phyloP scores from a whole-genome alignment of 2,113 vertebrate species.

The Anhinga anhinga region DNA sequence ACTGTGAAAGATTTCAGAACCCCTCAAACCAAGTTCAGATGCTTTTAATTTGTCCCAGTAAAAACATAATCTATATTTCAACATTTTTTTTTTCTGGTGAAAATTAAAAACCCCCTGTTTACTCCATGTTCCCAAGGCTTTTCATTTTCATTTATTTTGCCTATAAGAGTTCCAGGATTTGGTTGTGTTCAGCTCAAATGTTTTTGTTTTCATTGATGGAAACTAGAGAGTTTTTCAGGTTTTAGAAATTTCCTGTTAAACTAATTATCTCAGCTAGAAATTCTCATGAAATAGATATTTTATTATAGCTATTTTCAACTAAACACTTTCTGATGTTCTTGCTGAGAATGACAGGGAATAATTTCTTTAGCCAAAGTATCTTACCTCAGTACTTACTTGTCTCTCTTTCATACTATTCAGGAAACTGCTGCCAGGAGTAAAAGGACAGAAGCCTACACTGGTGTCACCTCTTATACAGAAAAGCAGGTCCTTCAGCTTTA shows the following conservation, averaged over 20 bases:
- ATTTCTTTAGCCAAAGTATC: neutral
- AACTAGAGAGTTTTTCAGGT: neutral
- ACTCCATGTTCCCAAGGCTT: neutral
- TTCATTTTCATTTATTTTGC: neutral
- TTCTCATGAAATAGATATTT: neutral
- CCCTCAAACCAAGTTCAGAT: neutral
- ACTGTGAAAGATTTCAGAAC: neutral
- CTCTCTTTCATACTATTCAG: neutral
- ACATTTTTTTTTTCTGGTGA: neutral
- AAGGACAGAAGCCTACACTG: neutral
- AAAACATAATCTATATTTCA: neutral
- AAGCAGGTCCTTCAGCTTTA: neutral
- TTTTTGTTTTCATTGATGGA: neutral
- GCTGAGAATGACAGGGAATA: neutral
- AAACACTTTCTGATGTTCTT: neutral
- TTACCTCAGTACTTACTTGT: neutral
- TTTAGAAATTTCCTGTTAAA: neutral
- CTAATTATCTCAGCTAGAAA: neutral
- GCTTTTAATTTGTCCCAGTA: neutral
- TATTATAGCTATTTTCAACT: neutral
- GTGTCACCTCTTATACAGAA: neutral
- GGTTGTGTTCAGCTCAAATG: neutral
- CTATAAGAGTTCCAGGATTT: neutral
- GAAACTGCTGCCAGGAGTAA: neutral
- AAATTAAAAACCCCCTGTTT: neutral